phyloP scores from a whole-genome alignment of 1,140 invertebrate species.

The Brachionus calyciflorus region DNA sequence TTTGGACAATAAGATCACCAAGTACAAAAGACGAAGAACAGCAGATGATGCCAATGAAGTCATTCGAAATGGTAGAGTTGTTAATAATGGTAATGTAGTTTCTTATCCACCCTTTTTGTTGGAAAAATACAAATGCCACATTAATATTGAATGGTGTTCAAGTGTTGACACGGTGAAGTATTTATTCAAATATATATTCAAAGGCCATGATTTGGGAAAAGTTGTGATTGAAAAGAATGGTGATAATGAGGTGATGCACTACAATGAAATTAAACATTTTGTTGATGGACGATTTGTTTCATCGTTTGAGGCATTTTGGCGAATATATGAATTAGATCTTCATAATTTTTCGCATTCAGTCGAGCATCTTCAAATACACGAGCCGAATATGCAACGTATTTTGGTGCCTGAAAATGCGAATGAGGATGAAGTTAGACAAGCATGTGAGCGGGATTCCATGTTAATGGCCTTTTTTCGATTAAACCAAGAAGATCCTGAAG shows the following conservation, averaged over 20 bases:
- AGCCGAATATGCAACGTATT: neutral
- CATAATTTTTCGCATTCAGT: neutral
- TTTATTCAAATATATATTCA: constrained; percentile 56
- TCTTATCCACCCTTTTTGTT: constrained; percentile 48
- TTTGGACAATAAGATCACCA: constrained; percentile 48
- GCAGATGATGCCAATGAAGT: constrained; percentile 24
- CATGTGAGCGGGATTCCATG: neutral
- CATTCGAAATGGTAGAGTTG: neutral
- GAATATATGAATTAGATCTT: neutral
- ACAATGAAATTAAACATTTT: neutral
- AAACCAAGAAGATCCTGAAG: neutral
- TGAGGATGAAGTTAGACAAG: neutral
- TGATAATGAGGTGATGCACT: neutral
- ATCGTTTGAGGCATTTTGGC: neutral
- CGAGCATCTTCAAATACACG: neutral
- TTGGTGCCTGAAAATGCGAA: constrained; percentile 36
- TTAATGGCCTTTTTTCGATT: neutral
- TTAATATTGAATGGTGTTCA: constrained; percentile 49
- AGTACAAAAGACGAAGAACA: constrained; percentile 44
- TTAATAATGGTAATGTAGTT: constrained; percentile 35
- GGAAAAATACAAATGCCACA: constrained; percentile 48
- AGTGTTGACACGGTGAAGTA: constrained; percentile 51
- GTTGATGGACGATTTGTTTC: neutral
- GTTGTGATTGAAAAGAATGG: neutral
- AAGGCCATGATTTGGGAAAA: constrained; percentile 51